These are phyloP conservation scores for Oryctes rhinoceros DNA, from an alignment of 1,140 invertebrate species.

Conservation along the genomic window DNA sequence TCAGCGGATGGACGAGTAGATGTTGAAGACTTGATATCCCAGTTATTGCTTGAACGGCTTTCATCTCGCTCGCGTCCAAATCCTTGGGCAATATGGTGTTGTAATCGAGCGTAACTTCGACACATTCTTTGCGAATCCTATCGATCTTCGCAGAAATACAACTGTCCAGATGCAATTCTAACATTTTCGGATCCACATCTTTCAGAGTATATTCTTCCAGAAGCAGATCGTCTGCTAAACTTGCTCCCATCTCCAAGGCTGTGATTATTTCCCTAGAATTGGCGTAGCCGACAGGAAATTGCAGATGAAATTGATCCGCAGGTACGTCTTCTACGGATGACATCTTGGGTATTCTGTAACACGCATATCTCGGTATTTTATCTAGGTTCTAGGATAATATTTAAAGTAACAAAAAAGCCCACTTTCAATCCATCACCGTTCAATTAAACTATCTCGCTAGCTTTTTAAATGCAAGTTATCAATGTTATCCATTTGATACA, in stretches of 20 bases:
- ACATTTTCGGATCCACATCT: conserved; percentile 70
- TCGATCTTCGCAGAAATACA: conserved; percentile 66
- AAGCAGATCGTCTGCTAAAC: conserved; percentile 72
- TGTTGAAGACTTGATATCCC: background rate
- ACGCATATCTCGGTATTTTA: too few relatives aligned
- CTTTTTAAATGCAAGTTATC: too few relatives aligned
- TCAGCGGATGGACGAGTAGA: conserved; percentile 5
- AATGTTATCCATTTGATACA: too few relatives aligned
- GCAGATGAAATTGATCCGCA: conserved; percentile 61
- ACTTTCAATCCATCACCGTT: too few relatives aligned
- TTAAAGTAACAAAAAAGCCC: too few relatives aligned
- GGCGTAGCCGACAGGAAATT: conserved; percentile 80
- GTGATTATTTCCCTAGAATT: conserved; percentile 67
- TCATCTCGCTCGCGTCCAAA: background rate
- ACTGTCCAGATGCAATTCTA: conserved; percentile 75
- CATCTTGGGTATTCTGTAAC: background rate
- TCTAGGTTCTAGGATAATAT: too few relatives aligned
- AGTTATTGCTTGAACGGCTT: background rate
- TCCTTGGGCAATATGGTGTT: background rate
- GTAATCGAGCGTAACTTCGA: background rate
- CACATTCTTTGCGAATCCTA: conserved; percentile 49
- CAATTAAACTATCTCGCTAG: too few relatives aligned
- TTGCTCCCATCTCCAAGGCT: conserved; percentile 73
- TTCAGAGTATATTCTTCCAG: conserved; percentile 73
- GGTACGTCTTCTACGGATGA: background rate